These are phyloP conservation scores for Nothoprocta pentlandii DNA, from an alignment of 2,113 vertebrate genomes.

Conservation along the genomic window DNA sequence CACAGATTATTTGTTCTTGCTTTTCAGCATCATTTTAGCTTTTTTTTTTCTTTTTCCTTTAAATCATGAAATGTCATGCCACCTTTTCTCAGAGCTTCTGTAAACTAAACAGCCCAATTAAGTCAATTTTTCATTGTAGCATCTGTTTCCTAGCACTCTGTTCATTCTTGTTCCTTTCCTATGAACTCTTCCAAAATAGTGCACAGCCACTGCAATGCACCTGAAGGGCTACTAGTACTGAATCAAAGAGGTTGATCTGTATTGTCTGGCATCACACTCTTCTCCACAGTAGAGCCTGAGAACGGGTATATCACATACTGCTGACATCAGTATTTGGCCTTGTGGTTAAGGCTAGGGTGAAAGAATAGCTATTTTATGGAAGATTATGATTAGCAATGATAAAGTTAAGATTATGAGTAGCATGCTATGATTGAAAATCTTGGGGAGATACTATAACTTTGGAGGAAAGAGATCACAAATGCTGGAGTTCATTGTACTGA, in stretches of 20 bases:
- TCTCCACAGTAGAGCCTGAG: background rate
- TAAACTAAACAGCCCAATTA: constrained; percentile 7
- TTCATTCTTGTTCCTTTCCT: background rate
- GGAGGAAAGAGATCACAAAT: background rate
- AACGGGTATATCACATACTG: background rate
- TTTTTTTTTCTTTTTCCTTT: background rate
- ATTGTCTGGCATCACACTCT: background rate
- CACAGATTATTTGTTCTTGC: background rate
- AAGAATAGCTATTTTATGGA: background rate
- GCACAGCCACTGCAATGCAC: background rate
- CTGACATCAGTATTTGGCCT: background rate
- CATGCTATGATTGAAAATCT: background rate
- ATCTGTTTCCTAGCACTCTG: fast-evolving
- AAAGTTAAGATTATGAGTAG: too few species aligned
- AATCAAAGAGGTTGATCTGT: background rate
- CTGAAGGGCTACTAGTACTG: background rate
- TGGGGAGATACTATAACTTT: background rate
- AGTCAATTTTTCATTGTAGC: background rate
- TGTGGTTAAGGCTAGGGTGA: background rate
- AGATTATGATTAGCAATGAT: fast-evolving
- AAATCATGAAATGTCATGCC: background rate
- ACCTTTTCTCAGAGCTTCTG: background rate
- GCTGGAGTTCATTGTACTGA: background rate
- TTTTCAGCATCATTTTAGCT: background rate
- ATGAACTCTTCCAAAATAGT: background rate